Evolutionary conservation across 2,888 invertebrate genomes (phyloP).

Genomic region (Choristoneura rosaceana): DNA sequence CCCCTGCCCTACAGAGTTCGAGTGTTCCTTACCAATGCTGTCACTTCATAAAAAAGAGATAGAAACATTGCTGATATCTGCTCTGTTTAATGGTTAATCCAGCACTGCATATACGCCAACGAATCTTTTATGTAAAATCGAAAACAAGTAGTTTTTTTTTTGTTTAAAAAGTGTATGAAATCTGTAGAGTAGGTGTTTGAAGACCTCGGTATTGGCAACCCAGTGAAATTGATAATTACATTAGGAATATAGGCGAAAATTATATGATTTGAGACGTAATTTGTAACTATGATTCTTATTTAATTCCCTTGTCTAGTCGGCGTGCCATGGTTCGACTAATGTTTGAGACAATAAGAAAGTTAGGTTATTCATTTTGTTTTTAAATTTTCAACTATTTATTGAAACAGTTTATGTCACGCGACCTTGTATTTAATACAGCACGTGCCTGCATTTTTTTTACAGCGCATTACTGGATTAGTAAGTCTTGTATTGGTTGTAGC

Average conservation of each 20-base stretch:
- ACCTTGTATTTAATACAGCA: neutral
- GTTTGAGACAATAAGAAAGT: slow-evolving; percentile 32
- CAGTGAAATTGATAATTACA: slow-evolving; percentile 17
- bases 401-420: too few species aligned
- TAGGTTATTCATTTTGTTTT: neutral
- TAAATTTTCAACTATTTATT: slow-evolving; percentile 1
- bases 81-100: too few species aligned
- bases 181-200: neutral
- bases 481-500: neutral
- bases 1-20: too few species aligned
- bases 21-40: too few species aligned
- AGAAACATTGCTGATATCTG: too few species aligned
- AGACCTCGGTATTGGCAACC: neutral
- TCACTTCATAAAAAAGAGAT: too few species aligned
- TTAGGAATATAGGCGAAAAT: slow-evolving; percentile 17
- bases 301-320: slow-evolving; percentile 27
- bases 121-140: neutral
- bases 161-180: neutral
- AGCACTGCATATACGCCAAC: too few species aligned
- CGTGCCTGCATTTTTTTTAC: neutral
- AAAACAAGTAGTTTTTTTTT: neutral
- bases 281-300: neutral
- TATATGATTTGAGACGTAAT: neutral
- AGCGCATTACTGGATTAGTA: neutral
- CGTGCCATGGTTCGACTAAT: slow-evolving; percentile 33